phyloP scores from a whole-genome alignment of 2,113 vertebrate genomes.

The Eurystomus gularis region DNA sequence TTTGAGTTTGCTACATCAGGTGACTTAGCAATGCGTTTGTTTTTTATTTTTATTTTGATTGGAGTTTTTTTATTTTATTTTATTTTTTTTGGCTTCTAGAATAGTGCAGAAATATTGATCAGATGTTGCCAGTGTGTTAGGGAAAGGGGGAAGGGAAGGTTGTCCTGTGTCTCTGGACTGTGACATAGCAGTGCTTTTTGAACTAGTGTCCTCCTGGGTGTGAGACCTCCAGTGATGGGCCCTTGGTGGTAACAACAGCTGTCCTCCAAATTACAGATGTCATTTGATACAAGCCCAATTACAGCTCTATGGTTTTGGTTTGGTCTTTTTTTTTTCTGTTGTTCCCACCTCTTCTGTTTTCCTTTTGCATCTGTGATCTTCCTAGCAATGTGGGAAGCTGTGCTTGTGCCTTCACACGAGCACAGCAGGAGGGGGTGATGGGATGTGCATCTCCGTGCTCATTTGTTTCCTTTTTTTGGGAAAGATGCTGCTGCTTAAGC shows the following conservation, averaged over 20 bases:
- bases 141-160: background rate
- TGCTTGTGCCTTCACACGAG: background rate
- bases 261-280: background rate
- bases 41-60: background rate
- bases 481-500: background rate
- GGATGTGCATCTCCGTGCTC: fast-evolving
- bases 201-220: background rate
- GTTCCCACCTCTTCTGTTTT: background rate
- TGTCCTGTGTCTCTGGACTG: background rate
- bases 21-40: background rate
- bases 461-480: background rate
- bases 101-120: background rate
- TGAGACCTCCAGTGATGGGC: background rate
- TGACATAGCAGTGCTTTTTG: background rate
- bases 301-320: background rate
- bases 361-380: background rate
- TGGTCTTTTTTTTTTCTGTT: no score
- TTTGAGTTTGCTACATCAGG: background rate
- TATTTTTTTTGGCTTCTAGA: background rate
- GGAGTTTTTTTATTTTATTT: background rate
- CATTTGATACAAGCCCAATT: background rate
- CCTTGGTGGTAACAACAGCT: background rate
- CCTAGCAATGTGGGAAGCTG: background rate
- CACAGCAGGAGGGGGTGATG: background rate
- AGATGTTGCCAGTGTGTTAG: background rate